Evolutionary conservation across 2,888 invertebrate species (phyloP), one percentile per base, ranked within the genome.

Genomic region (Maniola hyperantus): DNA sequence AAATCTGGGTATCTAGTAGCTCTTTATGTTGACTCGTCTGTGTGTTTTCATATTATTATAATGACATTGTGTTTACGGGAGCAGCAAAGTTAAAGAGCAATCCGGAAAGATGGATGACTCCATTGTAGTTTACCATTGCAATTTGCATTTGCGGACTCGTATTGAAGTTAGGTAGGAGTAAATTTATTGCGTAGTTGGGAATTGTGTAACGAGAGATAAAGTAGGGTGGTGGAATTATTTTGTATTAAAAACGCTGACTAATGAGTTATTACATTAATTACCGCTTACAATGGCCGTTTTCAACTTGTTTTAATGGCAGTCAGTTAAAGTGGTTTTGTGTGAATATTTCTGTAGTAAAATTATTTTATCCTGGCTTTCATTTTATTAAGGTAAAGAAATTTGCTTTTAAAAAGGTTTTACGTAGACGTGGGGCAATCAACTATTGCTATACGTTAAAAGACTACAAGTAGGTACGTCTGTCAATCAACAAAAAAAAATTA

Each of bases 1-100:
- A 87, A 88, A 88, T 88, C 85, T 84, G 83, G 83, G 80, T 85
- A 85, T 83, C 79, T 77, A 80, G 73, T 74, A 65, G 75, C 75
- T 76, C 76, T 73, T 73, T 72, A 74, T 69, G 75, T 74, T 73
- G 74, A 75, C 73, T 75, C 71, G 68, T 73, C 72, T 71, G 68
- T 68, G 68, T 72, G 70, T 72, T 72, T 73, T 72, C 70, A 73
- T 71, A 71, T 72, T 68, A 71, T 72, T 71, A 71, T 74, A 71
- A 71, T 71, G 65, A 61, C 58, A 73, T 73, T 71, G 71, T 67
- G 66, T 73, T 61, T 71, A 70, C 68, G 67, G 63, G 68, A 70
- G 70, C 65, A 69, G 60, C 65, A 53, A 61, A 62, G 65, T 68
- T 68, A 71, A 71, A 73, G 71, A 68, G 65, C 65, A 48, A 65